Conservation (phyloP, 2,113 vertebrate genomes). For the Pterocles gutturalis region DNA sequence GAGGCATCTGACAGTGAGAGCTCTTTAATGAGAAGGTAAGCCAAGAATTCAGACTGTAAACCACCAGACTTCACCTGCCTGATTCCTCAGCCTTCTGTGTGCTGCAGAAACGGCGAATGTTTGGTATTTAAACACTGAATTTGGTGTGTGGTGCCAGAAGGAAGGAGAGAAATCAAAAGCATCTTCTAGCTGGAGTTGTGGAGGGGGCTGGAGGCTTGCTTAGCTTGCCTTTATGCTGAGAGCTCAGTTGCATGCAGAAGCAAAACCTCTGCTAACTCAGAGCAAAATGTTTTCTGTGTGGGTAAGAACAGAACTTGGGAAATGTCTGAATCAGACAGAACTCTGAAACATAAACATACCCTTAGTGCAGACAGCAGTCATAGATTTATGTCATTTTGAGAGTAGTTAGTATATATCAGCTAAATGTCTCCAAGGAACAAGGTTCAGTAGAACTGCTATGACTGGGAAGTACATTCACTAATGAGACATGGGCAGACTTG, state of each 20-base stretch:
- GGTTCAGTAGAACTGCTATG: neutral
- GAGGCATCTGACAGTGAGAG: neutral
- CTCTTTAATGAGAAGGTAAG: neutral
- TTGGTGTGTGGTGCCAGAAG: neutral
- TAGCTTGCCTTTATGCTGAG: neutral
- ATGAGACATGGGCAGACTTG: neutral
- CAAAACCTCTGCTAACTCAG: neutral
- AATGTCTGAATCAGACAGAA: slow-evolving; percentile 5
- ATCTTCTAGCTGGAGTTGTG: neutral
- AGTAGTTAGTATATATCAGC: neutral
- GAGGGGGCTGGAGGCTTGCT: neutral
- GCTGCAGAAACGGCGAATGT: neutral
- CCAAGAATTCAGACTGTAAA: neutral
- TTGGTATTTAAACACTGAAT: neutral
- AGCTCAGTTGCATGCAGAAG: neutral
- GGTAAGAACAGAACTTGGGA: neutral
- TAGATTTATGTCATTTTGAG: slow-evolving; percentile 21
- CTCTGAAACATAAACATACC: neutral
- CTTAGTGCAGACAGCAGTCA: neutral
- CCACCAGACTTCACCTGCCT: neutral
- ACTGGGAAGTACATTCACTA: neutral
- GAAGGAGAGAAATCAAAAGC: neutral
- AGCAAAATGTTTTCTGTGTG: neutral
- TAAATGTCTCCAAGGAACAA: neutral
- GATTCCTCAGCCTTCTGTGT: neutral